A percentile compares a stretch with the other conserved stretches of the same genome.
Evolutionary conservation across 2,113 vertebrate genomes (phyloP).

Genomic region (Thomomys bottae): DNA sequence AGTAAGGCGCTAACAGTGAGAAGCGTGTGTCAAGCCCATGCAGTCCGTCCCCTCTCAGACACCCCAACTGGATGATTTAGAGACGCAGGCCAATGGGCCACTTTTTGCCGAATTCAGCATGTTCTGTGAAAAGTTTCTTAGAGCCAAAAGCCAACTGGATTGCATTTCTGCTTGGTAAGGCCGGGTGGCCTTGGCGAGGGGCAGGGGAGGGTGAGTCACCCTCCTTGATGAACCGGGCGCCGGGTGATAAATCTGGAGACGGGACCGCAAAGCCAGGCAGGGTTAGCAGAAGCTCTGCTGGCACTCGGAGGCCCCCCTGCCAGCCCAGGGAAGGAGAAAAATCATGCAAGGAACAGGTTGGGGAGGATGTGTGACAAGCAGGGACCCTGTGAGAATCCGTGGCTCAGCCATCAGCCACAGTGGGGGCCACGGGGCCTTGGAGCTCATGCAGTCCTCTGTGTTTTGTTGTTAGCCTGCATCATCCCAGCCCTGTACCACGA

Average conservation of each 20-base stretch:
- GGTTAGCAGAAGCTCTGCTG: neutral
- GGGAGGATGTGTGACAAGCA: neutral
- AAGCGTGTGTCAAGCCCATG: too few relatives aligned
- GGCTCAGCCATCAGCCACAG: neutral
- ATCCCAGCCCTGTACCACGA: too few relatives aligned
- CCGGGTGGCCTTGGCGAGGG: conserved; percentile 55
- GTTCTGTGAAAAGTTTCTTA: conserved; percentile 43
- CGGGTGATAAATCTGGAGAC: conserved; percentile 67
- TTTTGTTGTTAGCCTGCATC: too few relatives aligned
- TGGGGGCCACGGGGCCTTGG: neutral
- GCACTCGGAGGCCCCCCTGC: neutral
- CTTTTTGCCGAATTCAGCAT: conserved; percentile 72
- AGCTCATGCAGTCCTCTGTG: too few relatives aligned
- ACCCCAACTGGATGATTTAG: conserved; percentile 56
- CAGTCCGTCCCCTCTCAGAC: neutral
- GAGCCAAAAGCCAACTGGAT: conserved; percentile 29
- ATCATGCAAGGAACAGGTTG: neutral
- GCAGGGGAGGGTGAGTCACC: conserved; percentile 47
- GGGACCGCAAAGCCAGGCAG: neutral
- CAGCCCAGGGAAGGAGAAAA: neutral
- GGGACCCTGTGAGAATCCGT: rapidly evolving
- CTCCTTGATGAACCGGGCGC: neutral
- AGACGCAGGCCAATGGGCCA: neutral
- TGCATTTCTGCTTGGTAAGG: conserved; percentile 71
- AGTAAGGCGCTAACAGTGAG: neutral